A percentile compares a stretch with the other conserved stretches of the same genome.
phyloP scores from a whole-genome alignment of 35 echinoderm and acorn worm genomes.

The Stichopus chloronotus region DNA sequence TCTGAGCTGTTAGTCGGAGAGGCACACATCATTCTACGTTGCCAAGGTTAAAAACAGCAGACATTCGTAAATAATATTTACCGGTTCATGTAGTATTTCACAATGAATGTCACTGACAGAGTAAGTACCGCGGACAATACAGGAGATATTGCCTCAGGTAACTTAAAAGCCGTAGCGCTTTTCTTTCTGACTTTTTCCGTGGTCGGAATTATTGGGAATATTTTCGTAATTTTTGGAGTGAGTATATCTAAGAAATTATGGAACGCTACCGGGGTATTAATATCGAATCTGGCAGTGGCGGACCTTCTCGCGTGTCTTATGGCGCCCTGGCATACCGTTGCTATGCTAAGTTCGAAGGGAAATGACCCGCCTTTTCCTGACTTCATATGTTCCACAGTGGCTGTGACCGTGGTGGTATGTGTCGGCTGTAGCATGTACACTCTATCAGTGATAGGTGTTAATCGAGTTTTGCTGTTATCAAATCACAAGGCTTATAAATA shows the following conservation, averaged over 20 bases:
- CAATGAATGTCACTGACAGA: neutral
- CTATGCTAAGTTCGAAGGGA: neutral
- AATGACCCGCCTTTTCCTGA: neutral
- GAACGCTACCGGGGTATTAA: constrained; percentile 36
- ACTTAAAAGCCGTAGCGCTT: constrained; percentile 41
- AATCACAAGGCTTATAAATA: neutral
- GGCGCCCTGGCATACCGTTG: constrained; percentile 14
- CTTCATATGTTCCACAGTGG: constrained; percentile 1
- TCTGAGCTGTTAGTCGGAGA: neutral
- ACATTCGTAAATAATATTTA: no score
- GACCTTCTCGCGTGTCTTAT: constrained; percentile 42
- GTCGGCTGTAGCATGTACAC: constrained; percentile 46
- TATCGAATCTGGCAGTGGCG: constrained; percentile 36
- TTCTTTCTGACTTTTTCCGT: constrained; percentile 43
- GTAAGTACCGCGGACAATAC: no score
- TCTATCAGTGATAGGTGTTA: neutral
- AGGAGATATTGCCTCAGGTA: no score
- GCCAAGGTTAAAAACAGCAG: no score
- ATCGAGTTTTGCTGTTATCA: neutral
- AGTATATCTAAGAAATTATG: constrained; percentile 49
- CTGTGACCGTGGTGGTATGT: constrained; percentile 1
- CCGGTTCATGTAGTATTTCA: neutral
- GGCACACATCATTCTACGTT: neutral
- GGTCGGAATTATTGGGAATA: constrained; percentile 44
- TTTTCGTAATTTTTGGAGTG: constrained; percentile 38